Percentiles rank a stretch among this genome's conserved stretches.
Conservation (phyloP, 2,797 vertebrate species). For the Meriones psammophilus region DNA sequence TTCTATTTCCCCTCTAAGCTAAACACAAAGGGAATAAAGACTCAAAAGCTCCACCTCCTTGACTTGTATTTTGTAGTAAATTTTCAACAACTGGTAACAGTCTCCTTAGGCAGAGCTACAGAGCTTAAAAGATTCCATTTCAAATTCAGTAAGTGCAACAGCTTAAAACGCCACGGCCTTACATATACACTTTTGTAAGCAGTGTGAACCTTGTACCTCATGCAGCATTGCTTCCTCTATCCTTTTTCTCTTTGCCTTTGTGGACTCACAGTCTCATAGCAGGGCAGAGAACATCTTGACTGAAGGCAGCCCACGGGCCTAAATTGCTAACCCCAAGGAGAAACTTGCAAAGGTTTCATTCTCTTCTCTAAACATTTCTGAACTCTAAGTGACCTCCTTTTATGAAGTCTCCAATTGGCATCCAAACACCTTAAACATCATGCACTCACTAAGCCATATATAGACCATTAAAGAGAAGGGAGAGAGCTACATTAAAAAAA, state of each 20-base stretch:
- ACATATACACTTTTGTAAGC: not conserved
- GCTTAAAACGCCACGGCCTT: slow-evolving; percentile 32
- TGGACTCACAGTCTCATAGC: not conserved
- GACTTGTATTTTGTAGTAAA: not conserved
- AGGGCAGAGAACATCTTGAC: slow-evolving; percentile 19
- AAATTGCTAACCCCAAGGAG: slow-evolving; percentile 72
- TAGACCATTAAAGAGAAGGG: slow-evolving; percentile 72
- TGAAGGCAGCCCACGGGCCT: slow-evolving; percentile 66
- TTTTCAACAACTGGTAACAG: slow-evolving; percentile 64
- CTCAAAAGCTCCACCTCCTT: slow-evolving; percentile 72
- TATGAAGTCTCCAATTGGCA: slow-evolving; percentile 81
- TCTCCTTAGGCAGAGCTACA: slow-evolving; percentile 60
- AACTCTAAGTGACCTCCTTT: slow-evolving; percentile 90
- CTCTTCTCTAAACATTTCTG: slow-evolving; percentile 88
- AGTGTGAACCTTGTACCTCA: not conserved
- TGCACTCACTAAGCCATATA: slow-evolving; percentile 78
- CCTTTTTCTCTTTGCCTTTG: slow-evolving; percentile 54
- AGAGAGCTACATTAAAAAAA: slow-evolving; percentile 72
- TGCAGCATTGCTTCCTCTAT: not conserved
- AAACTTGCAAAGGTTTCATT: slow-evolving; percentile 77
- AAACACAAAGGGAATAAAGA: slow-evolving; percentile 74
- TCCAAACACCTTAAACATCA: slow-evolving; percentile 85
- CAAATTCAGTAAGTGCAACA: slow-evolving; percentile 8
- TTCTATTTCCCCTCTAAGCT: slow-evolving; percentile 52
- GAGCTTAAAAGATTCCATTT: slow-evolving; percentile 44